Evolutionary conservation across 2,888 invertebrate genomes (phyloP), one percentile per base, ranked within the genome.

Genomic region (Drosophila antonietae): DNA sequence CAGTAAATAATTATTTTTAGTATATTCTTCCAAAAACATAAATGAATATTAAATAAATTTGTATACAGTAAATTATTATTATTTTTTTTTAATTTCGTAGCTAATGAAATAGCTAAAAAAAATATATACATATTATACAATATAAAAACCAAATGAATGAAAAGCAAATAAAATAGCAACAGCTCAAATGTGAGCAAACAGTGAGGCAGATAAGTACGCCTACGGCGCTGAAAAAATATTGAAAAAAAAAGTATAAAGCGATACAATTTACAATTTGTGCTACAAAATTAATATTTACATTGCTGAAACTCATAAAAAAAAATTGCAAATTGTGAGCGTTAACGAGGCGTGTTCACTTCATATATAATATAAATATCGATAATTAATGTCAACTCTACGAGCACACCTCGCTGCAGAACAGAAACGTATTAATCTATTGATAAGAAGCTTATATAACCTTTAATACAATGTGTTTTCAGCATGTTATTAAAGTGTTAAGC

Each of bases 151-250:
- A 56, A 53, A 68, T 56, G 51, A 59, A 67, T 62, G 43, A 31
- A 62, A 57, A 49, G 46, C 52, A 63, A 73, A 73, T 53, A 20
- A 74, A 73, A 64, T 55, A 60, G 56, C 37, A 57, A 53, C 14
- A 44, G 23, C 53, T 39, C 58, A 39, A 18, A 31, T 10, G 20
- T 39, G 20, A 2, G 31, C 15, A 31, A 59, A 59, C 39, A 59
- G 18, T 49, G 49, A 3, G 39, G 28, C 20, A 18, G 39, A 49
- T 49, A 59, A 49, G 59, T 49, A 39, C 2, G 49, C 39, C 5
- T 10, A 49, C 39, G 18, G 18, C 37, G 37, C 0, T 33, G n/a
- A 23, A 33, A 33, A 58, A 56, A 44, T 44, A 15, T 8, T n/a
- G 0, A 28, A 6, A n/a, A n/a, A n/a, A 23, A 12, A 7, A 12